phyloP scores from a whole-genome alignment of 2,888 invertebrate genomes.

The Selenia dentaria region DNA sequence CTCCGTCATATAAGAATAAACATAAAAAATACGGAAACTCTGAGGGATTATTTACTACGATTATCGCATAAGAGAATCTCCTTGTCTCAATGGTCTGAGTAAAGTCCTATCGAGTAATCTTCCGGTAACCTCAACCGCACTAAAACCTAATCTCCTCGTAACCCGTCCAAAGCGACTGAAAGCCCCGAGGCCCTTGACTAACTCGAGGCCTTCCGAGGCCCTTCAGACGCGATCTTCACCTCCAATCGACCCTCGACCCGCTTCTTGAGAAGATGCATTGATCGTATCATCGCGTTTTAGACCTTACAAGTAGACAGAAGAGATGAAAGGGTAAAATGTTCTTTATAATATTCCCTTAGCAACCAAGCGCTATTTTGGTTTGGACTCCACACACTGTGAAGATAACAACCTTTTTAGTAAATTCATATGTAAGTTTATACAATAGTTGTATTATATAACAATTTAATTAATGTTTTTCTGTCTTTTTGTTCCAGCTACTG shows the following conservation, averaged over 20 bases:
- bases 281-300: conserved; percentile 6
- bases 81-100: not conserved
- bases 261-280: conserved; percentile 9
- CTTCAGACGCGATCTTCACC: conserved; percentile 4
- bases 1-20: no score
- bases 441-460: no score
- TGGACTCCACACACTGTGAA: no score
- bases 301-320: not conserved
- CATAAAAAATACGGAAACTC: no score
- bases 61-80: no score
- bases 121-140: not conserved
- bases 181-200: not conserved
- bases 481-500: no score
- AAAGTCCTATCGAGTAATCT: not conserved
- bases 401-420: no score
- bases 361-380: no score
- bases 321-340: not conserved
- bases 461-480: no score
- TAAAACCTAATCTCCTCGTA: conserved; percentile 1
- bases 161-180: conserved; percentile 4
- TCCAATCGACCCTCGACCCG: conserved; percentile 20
- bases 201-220: not conserved
- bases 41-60: no score
- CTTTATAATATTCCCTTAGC: not conserved
- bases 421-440: no score